Evolutionary conservation across 2,888 invertebrate species (phyloP).

Genomic region (Teleiodes luculella): DNA sequence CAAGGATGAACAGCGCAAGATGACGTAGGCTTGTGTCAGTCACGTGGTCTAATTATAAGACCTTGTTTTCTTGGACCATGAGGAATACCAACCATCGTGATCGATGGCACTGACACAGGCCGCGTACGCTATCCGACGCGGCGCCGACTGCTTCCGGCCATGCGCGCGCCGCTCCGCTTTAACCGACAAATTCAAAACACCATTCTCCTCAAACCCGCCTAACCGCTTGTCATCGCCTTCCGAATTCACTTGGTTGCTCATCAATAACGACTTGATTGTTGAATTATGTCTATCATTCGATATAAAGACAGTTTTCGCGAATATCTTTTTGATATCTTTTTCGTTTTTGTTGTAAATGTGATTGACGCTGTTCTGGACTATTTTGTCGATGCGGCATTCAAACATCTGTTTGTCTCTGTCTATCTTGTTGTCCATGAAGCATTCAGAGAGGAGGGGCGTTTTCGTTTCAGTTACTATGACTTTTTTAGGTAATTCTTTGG

Average conservation of each 20-base stretch:
- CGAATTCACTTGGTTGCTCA: slow-evolving; percentile 19
- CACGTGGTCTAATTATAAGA: too few species aligned
- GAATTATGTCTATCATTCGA: slow-evolving; percentile 39
- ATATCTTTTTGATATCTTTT: slow-evolving; percentile 50
- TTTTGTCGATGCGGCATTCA: slow-evolving; percentile 63
- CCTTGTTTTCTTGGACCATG: too few species aligned
- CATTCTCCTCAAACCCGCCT: slow-evolving; percentile 27
- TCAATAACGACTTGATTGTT: slow-evolving; percentile 37
- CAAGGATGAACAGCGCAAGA: too few species aligned
- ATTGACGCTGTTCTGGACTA: slow-evolving; percentile 66
- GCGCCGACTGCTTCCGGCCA: slow-evolving; percentile 66
- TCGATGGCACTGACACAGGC: too few species aligned
- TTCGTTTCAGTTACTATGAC: slow-evolving; percentile 34
- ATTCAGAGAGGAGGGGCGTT: slow-evolving; percentile 34
- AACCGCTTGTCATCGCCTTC: slow-evolving; percentile 15
- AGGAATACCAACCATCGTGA: too few species aligned
- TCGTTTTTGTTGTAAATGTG: slow-evolving; percentile 52
- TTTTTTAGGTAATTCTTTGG: slow-evolving; percentile 23
- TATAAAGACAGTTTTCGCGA: slow-evolving; percentile 66
- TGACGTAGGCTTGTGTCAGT: too few species aligned
- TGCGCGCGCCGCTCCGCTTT: slow-evolving; percentile 60
- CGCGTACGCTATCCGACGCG: slow-evolving; percentile 53
- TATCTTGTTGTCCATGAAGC: slow-evolving; percentile 31
- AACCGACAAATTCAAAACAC: slow-evolving; percentile 62
- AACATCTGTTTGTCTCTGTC: slow-evolving; percentile 43